A percentile compares a stretch with the other conserved stretches of the same genome.
Evolutionary conservation across 2,888 invertebrate genomes (phyloP).

Genomic region (Hofmannophila pseudospretella): DNA sequence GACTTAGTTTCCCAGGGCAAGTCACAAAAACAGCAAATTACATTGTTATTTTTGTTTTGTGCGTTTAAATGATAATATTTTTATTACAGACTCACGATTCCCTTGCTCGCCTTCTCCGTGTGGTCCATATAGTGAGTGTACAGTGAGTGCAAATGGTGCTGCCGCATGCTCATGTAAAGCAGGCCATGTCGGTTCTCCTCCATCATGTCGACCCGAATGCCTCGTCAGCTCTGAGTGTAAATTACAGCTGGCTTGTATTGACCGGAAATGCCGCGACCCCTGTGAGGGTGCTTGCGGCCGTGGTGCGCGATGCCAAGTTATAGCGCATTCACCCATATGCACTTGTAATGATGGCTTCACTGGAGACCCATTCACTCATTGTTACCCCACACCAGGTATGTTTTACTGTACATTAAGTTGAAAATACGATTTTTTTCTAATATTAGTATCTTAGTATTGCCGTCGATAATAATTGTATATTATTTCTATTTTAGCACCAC

Average conservation of each 20-base stretch:
- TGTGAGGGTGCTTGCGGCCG: conserved; percentile 86
- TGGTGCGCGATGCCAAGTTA: conserved; percentile 84
- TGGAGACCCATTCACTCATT: conserved; percentile 85
- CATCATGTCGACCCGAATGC: conserved; percentile 87
- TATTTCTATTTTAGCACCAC: conserved; percentile 27
- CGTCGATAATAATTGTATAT: neutral
- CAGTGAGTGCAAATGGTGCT: conserved; percentile 65
- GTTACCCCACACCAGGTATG: conserved; percentile 77
- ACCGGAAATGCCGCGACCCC: conserved; percentile 84
- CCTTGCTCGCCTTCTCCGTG: conserved; percentile 88
- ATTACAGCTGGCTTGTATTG: conserved; percentile 82
- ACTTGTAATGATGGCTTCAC: conserved; percentile 82
- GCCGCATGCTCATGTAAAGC: conserved; percentile 84
- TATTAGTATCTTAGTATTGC: no score
- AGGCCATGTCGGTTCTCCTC: conserved; percentile 85
- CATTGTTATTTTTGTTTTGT: no score
- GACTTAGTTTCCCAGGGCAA: neutral
- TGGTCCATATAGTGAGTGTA: conserved; percentile 84
- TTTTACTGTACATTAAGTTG: neutral
- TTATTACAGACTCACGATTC: conserved; percentile 29
- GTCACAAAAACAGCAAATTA: no score
- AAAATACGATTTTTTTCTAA: neutral
- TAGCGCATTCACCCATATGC: conserved; percentile 86
- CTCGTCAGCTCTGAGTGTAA: conserved; percentile 85
- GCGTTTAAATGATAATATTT: no score